A percentile compares a stretch with the other conserved stretches of the same genome.
Conservation (phyloP, 2,113 vertebrate genomes). For the Hydrolagus affinis region DNA sequence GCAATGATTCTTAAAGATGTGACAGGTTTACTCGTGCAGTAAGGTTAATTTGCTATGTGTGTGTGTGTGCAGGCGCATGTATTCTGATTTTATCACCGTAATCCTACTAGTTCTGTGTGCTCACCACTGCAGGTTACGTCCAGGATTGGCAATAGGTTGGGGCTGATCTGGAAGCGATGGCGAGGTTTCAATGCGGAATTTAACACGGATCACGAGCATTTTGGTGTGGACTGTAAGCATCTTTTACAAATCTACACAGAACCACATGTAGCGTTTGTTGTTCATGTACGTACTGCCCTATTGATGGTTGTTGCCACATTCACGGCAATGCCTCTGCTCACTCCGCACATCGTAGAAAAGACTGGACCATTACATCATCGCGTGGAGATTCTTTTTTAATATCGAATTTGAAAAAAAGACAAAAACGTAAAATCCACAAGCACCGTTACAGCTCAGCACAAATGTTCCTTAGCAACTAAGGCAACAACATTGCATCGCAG, state of each 20-base stretch:
- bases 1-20: too few species aligned
- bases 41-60: too few species aligned
- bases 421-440: neutral
- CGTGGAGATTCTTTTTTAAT: neutral
- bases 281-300: neutral
- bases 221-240: constrained; percentile 61
- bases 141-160: constrained; percentile 46
- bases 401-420: neutral
- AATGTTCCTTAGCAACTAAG: neutral
- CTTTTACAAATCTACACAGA: neutral
- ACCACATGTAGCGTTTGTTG: neutral
- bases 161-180: constrained; percentile 59
- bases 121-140: constrained; percentile 47
- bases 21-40: too few species aligned
- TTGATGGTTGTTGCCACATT: neutral
- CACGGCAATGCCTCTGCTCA: neutral
- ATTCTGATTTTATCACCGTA: neutral
- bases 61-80: neutral
- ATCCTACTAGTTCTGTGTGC: neutral
- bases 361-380: neutral
- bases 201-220: constrained; percentile 69
- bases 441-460: neutral
- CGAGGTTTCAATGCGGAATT: constrained; percentile 56
- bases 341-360: neutral
- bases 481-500: neutral